Base-by-base conservation (phyloP, 1,140 invertebrate species). In the Sesamia nonagrioides region DNA sequence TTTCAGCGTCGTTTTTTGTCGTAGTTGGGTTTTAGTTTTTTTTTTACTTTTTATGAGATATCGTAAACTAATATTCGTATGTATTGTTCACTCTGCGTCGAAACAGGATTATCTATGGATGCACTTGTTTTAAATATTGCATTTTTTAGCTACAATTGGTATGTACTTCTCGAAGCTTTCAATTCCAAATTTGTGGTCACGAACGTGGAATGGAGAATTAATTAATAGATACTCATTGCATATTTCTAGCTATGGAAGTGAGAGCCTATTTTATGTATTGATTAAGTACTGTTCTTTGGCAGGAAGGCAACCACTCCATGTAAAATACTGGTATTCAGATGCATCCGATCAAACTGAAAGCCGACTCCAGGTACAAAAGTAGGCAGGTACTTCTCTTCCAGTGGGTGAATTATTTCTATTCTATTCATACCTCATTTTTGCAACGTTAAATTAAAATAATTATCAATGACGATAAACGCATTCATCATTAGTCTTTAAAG, bases 111-210 rank as follows among this genome's bases (percentile, higher is more conserved):
- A 50, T 58, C 13, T 13, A 33, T 3, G 0, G 9, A 58, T 8
- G 15, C 27, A 60, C 35, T 60, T 60, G n/a, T 35, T 35, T n/a
- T 11, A 35, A 60, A 66, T 45, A 42, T 66, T 66, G 37, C 35
- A 45, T 60, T 66, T 66, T 66, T 18, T 0, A 66, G 61, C 61
- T 66, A 66, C 61, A 66, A 37, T 37, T 66, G 37, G n/a, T 21
- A n/a, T n/a, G n/a, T n/a, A n/a, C n/a, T n/a, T 0, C 35, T 40
- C 35, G n/a, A 42, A 40, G 61, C 37, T 66, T 42, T 66, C 37
- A 66, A 66, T 66, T 40, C 35, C 15, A 6, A 60, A 60, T 27
- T 21, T 35, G 60, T 63, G 40, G 40, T 40, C 61, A 66, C 21
- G 37, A 21, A 66, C 61, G 61, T 42, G 37, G 37, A 66, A 66